A percentile compares a stretch with the other conserved stretches of the same genome.
Evolutionary conservation across 2,888 invertebrate genomes (phyloP).

Genomic region (Drosophila cracens): DNA sequence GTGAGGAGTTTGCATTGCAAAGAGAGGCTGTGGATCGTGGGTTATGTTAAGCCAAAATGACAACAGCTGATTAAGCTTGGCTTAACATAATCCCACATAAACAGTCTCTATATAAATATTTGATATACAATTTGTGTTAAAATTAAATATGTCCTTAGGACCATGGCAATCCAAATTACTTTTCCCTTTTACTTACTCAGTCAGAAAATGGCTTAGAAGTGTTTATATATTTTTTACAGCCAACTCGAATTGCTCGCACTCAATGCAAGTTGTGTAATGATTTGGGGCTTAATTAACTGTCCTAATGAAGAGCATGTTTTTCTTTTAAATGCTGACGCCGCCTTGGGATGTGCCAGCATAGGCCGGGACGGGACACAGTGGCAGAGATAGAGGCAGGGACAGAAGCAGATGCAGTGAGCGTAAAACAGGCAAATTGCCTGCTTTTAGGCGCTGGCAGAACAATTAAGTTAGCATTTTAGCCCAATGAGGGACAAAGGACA

Average conservation of each 20-base stretch:
- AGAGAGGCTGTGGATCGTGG: no score
- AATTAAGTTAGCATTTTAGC: conserved; percentile 76
- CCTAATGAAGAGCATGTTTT: conserved; percentile 65
- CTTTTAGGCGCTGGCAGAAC: conserved; percentile 69
- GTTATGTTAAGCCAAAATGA: no score
- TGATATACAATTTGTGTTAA: background rate
- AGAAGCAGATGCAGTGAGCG: conserved; percentile 31
- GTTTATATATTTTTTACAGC: conserved; percentile 1
- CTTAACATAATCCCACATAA: no score
- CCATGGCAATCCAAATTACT: conserved; percentile 22
- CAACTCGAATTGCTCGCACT: conserved; percentile 45
- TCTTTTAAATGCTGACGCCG: conserved; percentile 48
- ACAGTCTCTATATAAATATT: background rate
- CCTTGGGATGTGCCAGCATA: conserved; percentile 32
- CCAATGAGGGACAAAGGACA: conserved; percentile 51
- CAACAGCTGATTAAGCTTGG: no score
- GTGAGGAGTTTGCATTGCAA: no score
- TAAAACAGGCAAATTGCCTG: conserved; percentile 68
- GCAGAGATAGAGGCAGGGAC: background rate
- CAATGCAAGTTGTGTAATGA: conserved; percentile 65
- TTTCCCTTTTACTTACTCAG: background rate
- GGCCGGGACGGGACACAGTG: background rate
- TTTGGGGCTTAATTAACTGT: conserved; percentile 75
- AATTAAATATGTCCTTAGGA: background rate
- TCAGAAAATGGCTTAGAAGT: background rate